Evolutionary conservation across 2,113 vertebrate species (phyloP).

Genomic region (Alosa alosa): DNA sequence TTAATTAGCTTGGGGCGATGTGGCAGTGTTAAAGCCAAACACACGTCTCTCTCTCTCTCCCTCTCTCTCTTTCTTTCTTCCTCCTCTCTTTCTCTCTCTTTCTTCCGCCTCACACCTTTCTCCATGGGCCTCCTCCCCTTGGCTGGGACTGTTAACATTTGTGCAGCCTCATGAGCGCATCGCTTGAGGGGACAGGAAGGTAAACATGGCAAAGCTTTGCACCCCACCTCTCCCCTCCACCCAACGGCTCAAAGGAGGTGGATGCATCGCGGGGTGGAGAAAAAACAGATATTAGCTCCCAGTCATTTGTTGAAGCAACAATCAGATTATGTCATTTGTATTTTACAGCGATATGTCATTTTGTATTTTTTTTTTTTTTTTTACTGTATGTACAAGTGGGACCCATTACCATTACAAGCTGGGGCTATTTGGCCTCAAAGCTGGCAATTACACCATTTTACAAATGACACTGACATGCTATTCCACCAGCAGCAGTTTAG

Average conservation of each 20-base stretch:
- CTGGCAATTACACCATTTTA: not conserved
- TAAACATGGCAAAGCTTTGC: slow-evolving; percentile 31
- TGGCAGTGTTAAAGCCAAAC: slow-evolving; percentile 12
- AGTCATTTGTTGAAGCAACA: not conserved
- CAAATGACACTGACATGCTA: not conserved
- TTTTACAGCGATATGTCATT: not conserved
- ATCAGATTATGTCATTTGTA: too few relatives aligned
- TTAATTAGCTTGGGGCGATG: slow-evolving; percentile 31
- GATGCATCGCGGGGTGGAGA: not conserved
- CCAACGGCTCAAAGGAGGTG: not conserved
- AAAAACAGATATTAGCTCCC: not conserved
- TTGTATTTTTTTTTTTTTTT: not conserved
- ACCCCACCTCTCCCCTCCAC: not conserved
- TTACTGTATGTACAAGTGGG: slow-evolving; percentile 35
- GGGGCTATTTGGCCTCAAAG: not conserved
- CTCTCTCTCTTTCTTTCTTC: not conserved
- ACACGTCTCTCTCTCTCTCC: not conserved
- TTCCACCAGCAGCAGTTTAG: not conserved
- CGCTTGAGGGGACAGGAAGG: not conserved
- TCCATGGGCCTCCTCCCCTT: not conserved
- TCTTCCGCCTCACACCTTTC: not conserved
- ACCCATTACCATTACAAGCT: slow-evolving; percentile 22
- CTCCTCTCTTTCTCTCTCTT: not conserved
- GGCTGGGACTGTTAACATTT: slow-evolving; percentile 32
- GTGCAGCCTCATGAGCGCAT: slow-evolving; percentile 22